Base-by-base conservation (phyloP, 2,888 invertebrate genomes). In the Platycheirus rosarum region DNA sequence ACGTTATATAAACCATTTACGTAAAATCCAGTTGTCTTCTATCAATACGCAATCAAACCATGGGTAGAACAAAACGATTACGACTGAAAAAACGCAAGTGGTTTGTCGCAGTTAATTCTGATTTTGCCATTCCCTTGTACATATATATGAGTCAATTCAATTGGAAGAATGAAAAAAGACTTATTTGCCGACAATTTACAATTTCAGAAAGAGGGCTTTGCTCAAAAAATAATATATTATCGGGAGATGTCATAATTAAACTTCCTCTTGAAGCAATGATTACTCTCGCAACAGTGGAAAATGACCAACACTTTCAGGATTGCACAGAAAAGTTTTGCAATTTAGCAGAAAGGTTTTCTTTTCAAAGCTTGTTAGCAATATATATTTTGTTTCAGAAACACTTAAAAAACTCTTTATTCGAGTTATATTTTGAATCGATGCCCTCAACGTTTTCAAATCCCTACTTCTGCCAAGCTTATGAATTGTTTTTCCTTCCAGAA, bases 151-250 rank as follows among this genome's bases (percentile, higher is more conserved):
- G 82, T 44, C 48, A 66, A 63, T 89, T 92, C 80, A 92, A 92
- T 57, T 93, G 94, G 92, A 89, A 89, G 48, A 92, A 93, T 84
- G 91, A 92, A 48, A 91, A 92, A 13, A 91, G 92, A 77, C 88
- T 95, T 16, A 89, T 90, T 20, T 90, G 93, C n/a, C 91, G 92
- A 6, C 86, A 91, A 70, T 96, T 95, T 89, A 84, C 91, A 23
- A 87, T 91, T 8, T 96, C 95, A 4, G 96, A 96, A 7, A 92
- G 97, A 69, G 97, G 97, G 18, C 91, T 97, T 20, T 92, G 93
- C 86, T 93, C 95, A 0, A 93, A 92, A 86, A 91, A 89, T 85
- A 89, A 88, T 44, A 91, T 95, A 35, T 85, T 87, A 7, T 86
- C 91, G 20, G 93, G 93, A 57, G 93, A 94, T 86, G 91, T 92